Percentiles rank a stretch among this genome's conserved stretches.
Conservation (phyloP, 2,888 invertebrate genomes). For the Slavum lentiscoides region DNA sequence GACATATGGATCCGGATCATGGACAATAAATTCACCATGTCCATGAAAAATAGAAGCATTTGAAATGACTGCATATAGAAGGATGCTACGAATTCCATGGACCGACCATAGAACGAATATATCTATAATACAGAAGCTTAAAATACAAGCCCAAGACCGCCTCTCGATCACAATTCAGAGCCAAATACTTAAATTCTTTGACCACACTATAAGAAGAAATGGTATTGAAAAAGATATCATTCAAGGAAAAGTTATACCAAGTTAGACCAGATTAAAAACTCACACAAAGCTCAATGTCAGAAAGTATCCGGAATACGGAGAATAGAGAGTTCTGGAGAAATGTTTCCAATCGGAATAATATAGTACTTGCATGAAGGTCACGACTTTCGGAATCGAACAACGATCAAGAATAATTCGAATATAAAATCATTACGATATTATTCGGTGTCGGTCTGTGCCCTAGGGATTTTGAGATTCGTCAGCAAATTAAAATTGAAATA, state of each 20-base stretch:
- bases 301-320: background rate
- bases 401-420: background rate
- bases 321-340: slow-evolving; percentile 16
- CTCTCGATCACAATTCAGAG: slow-evolving; percentile 17
- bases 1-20: background rate
- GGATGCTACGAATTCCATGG: background rate
- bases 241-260: slow-evolving; percentile 3
- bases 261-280: slow-evolving; percentile 19
- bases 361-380: slow-evolving; percentile 3
- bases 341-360: background rate
- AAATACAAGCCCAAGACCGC: background rate
- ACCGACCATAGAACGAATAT: slow-evolving; percentile 15
- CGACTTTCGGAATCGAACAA: slow-evolving; percentile 8
- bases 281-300: slow-evolving; percentile 12
- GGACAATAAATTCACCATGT: slow-evolving; percentile 1
- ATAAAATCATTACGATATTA: too few species aligned
- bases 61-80: slow-evolving; percentile 16
- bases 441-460: too few species aligned
- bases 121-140: too few species aligned
- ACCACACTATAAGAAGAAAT: background rate
- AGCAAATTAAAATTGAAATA: too few species aligned
- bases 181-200: slow-evolving; percentile 10
- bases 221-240: slow-evolving; percentile 1
- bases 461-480: too few species aligned
- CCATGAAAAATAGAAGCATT: slow-evolving; percentile 23